These are phyloP conservation scores for Diachasmimorpha longicaudata DNA, from an alignment of 1,140 invertebrate species.

Conservation along the genomic window DNA sequence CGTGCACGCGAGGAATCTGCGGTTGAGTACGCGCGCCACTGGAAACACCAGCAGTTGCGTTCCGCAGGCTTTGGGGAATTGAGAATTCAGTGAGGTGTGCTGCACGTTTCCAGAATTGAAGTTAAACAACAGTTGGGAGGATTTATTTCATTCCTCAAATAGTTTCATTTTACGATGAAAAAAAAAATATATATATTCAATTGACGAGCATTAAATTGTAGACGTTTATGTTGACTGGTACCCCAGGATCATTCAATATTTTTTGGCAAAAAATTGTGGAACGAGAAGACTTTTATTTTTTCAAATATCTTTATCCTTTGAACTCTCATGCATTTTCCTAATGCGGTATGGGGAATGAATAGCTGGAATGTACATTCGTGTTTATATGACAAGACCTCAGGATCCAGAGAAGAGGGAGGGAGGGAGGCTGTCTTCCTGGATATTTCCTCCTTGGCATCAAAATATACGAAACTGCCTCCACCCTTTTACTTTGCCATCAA, in stretches of 20 bases:
- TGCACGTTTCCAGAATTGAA: background rate
- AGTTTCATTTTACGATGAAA: background rate
- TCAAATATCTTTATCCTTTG: background rate
- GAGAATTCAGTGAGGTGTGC: background rate
- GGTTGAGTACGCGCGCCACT: slow-evolving; percentile 30
- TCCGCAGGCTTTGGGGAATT: slow-evolving; percentile 12
- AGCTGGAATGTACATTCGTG: background rate
- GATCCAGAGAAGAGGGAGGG: too few relatives aligned
- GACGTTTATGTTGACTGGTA: background rate
- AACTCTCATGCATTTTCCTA: background rate
- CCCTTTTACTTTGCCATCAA: slow-evolving; percentile 5
- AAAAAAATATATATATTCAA: too few relatives aligned
- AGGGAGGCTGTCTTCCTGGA: background rate
- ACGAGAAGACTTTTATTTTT: background rate
- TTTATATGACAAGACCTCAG: background rate
- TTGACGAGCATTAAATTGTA: background rate
- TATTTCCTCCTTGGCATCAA: background rate
- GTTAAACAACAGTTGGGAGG: background rate
- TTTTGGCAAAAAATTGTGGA: too few relatives aligned
- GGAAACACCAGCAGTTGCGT: slow-evolving; percentile 23
- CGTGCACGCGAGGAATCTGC: slow-evolving; percentile 30
- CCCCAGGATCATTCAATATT: too few relatives aligned
- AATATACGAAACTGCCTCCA: background rate
- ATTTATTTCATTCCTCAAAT: background rate
- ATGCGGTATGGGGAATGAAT: background rate